These are phyloP conservation scores for Avahi laniger DNA, from an alignment of 2,797 vertebrate genomes.

Conservation along the genomic window DNA sequence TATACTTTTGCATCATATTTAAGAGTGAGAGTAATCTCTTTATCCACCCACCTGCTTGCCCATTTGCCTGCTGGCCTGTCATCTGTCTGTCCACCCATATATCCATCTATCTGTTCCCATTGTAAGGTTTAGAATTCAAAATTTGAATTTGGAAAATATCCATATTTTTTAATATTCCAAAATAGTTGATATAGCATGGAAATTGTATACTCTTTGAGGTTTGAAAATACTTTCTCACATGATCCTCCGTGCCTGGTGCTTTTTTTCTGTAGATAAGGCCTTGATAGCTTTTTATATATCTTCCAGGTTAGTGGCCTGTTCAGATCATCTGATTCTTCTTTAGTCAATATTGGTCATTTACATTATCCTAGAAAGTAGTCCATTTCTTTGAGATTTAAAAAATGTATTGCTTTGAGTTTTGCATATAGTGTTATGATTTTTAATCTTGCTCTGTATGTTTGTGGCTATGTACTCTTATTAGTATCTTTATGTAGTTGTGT, in stretches of 20 bases:
- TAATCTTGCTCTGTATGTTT: neutral
- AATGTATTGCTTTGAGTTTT: neutral
- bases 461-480: neutral
- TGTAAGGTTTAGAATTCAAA: neutral
- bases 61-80: neutral
- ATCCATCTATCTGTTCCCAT: neutral
- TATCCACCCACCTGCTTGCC: neutral
- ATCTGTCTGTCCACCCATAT: neutral
- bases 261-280: neutral
- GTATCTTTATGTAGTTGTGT: neutral
- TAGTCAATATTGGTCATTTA: neutral
- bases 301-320: neutral
- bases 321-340: neutral
- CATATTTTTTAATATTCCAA: neutral
- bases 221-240: neutral
- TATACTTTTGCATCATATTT: neutral
- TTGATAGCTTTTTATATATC: neutral
- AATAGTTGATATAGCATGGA: neutral
- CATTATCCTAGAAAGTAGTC: neutral
- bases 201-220: neutral
- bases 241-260: neutral
- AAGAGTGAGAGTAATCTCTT: neutral
- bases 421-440: neutral
- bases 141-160: neutral
- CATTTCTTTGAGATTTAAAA: neutral